Evolutionary conservation across 2,888 invertebrate genomes (phyloP).

Genomic region (Cataglyphis rosenhaueri): DNA sequence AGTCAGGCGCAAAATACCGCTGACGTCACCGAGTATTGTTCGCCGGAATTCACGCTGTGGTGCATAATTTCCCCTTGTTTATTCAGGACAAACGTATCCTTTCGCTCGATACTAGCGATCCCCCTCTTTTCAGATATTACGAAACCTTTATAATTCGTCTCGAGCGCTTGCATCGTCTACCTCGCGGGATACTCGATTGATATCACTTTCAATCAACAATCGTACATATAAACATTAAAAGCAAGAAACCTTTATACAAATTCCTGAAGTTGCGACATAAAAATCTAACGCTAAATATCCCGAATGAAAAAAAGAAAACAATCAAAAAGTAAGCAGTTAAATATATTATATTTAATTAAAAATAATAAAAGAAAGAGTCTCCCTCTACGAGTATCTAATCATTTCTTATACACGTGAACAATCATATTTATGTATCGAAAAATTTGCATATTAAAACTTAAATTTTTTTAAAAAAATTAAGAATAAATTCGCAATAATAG

Average conservation of each 20-base stretch:
- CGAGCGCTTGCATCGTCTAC: not conserved
- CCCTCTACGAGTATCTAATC: not conserved
- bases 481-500: not conserved
- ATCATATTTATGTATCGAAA: not conserved
- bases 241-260: not conserved
- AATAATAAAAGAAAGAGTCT: not conserved
- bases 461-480: not conserved
- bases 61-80: conserved; percentile 71
- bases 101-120: conserved; percentile 22
- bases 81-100: conserved; percentile 52
- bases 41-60: conserved; percentile 64
- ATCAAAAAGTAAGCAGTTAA: not conserved
- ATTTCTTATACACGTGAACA: not conserved
- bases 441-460: not conserved
- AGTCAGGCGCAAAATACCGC: conserved; percentile 68
- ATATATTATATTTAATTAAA: not conserved
- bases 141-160: conserved; percentile 26
- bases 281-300: not conserved
- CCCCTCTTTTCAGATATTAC: conserved; percentile 16
- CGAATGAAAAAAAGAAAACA: not conserved
- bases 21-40: conserved; percentile 71
- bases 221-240: not conserved
- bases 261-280: not conserved
- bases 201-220: not conserved
- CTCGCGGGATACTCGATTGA: conserved; percentile 15